A percentile compares a stretch with the other conserved stretches of the same genome.
These are phyloP conservation scores for Drosophila meridionalis DNA, from an alignment of 2,888 invertebrate genomes.

Conservation along the genomic window DNA sequence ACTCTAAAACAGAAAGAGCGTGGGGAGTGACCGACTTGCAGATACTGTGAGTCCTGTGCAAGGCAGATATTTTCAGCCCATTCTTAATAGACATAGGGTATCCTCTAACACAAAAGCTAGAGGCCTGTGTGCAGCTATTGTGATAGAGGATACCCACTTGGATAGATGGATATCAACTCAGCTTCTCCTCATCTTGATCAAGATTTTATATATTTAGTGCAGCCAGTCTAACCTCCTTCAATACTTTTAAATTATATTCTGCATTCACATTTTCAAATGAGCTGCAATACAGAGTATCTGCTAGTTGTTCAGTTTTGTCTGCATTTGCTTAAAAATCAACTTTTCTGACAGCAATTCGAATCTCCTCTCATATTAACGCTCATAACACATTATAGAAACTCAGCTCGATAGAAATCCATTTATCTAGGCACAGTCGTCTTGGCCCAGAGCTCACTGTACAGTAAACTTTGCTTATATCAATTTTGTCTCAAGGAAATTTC, in stretches of 20 bases:
- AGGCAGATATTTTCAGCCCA: too few species aligned
- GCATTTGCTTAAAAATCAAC: background rate
- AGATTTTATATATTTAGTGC: too few species aligned
- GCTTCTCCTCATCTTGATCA: too few species aligned
- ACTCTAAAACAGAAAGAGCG: background rate
- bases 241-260: too few species aligned
- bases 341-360: background rate
- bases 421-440: too few species aligned
- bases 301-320: background rate
- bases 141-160: background rate
- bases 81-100: too few species aligned
- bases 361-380: background rate
- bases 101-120: too few species aligned
- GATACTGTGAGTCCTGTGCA: too few species aligned
- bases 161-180: background rate
- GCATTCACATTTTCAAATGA: background rate
- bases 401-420: background rate
- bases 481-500: slow-evolving; percentile 38
- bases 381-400: background rate
- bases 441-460: background rate
- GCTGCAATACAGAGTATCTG: background rate
- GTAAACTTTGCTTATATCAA: slow-evolving; percentile 13
- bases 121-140: too few species aligned
- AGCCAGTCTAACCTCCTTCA: too few species aligned
- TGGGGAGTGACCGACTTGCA: background rate